Percentiles rank a stretch among this genome's conserved stretches.
These are phyloP conservation scores for Paratrypauchen microcephalus DNA, from an alignment of 2,797 vertebrate genomes.

Conservation along the genomic window DNA sequence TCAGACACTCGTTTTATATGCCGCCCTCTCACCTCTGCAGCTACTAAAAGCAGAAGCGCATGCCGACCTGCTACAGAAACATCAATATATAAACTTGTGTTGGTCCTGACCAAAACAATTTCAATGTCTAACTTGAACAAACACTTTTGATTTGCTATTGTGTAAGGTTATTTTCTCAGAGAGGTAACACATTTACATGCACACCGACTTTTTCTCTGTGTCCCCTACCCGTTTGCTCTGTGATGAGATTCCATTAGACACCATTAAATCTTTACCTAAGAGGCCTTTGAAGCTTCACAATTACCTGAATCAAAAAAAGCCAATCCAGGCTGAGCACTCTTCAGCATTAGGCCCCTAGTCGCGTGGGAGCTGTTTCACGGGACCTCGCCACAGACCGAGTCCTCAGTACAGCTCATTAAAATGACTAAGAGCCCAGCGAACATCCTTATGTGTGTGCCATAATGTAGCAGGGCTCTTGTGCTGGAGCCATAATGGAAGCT, in stretches of 20 bases:
- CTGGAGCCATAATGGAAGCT: constrained; percentile 71
- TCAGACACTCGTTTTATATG: too few species aligned
- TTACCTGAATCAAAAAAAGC: constrained; percentile 66
- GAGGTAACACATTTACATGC: background rate
- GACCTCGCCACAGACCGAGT: constrained; percentile 59
- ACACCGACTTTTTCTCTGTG: constrained; percentile 27
- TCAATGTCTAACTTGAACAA: too few species aligned
- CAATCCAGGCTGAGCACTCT: constrained; percentile 65
- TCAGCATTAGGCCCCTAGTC: constrained; percentile 61
- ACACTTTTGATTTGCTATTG: background rate
- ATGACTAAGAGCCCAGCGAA: constrained; percentile 71
- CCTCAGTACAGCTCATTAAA: constrained; percentile 67
- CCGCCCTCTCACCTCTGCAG: too few species aligned
- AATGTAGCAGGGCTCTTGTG: constrained; percentile 73
- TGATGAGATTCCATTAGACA: constrained; percentile 78
- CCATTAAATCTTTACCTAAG: constrained; percentile 77
- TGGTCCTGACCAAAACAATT: too few species aligned
- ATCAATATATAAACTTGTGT: too few species aligned
- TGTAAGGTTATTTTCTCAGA: background rate
- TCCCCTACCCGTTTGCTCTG: constrained; percentile 54
- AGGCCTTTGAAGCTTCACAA: constrained; percentile 75
- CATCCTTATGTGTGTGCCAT: constrained; percentile 67
- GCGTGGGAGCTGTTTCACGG: constrained; percentile 70
- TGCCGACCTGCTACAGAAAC: too few species aligned
- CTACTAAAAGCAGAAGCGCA: too few species aligned